A percentile compares a stretch with the other conserved stretches of the same genome.
Evolutionary conservation across 2,113 vertebrate genomes (phyloP).

Genomic region (Cyanocitta stelleri): DNA sequence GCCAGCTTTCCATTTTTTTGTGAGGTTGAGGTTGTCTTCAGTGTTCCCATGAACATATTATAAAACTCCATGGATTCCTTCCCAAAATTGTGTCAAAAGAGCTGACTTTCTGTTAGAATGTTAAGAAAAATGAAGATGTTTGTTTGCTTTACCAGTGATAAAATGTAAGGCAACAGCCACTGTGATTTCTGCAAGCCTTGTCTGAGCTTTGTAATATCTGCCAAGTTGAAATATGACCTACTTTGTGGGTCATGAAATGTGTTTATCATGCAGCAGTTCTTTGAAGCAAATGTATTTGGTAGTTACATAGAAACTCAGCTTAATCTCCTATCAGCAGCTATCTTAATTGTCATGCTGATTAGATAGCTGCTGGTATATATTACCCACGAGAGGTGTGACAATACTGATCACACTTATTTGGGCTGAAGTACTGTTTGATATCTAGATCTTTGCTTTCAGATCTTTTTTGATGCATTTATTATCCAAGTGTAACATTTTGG

Average conservation of each 20-base stretch:
- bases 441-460: not conserved
- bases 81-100: not conserved
- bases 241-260: not conserved
- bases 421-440: not conserved
- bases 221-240: not conserved
- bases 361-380: not conserved
- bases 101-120: not conserved
- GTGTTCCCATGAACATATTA: not conserved
- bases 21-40: not conserved
- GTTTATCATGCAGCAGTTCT: not conserved
- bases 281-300: not conserved
- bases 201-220: not conserved
- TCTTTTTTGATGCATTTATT: not conserved
- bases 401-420: not conserved
- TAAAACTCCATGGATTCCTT: not conserved
- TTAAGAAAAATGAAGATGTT: not conserved
- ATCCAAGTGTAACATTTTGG: not conserved
- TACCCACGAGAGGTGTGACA: not conserved
- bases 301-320: not conserved
- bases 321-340: not conserved
- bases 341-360: constrained; percentile 15
- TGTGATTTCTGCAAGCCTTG: not conserved
- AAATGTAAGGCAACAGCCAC: not conserved
- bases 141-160: not conserved
- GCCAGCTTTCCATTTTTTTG: not conserved